Evolutionary conservation across 2,888 invertebrate genomes (phyloP), one percentile per base, ranked within the genome.

Genomic region (Machimus rusticus): DNA sequence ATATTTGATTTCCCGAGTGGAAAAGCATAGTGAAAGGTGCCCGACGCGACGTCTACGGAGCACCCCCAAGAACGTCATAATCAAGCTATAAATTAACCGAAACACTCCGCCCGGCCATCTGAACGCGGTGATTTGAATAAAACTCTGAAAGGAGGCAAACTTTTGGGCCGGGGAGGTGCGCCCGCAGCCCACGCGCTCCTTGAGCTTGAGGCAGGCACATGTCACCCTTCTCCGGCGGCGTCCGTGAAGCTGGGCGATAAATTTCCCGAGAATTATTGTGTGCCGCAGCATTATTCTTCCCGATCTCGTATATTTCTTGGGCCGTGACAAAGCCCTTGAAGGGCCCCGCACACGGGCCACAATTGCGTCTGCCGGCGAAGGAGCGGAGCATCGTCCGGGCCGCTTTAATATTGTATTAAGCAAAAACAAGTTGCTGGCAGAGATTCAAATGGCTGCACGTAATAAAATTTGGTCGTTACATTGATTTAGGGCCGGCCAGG

Each of bases 361-460:
- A 43, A 78, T 78, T 46, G 78, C 23, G 46, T 39, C 23, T n/a
- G 46, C 46, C 78, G 43, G 43, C 43, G 14, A 4, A 9, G 43
- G 43, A 12, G 43, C 34, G 2, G 43, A 12, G 43, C 43, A 16
- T 16, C 12, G 19, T 8, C 19, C n/a, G 39, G 37, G 39, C n/a
- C 12, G 23, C 78, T 78, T 78, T 78, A 78, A 78, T 78, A 78
- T 46, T 39, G 46, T 78, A 78, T 46, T 39, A 43, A 46, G 28
- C 78, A 78, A 78, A 46, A 78, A 78, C 78, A 78, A 39, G 78
- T 43, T 23, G 78, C 78, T 78, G 78, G 78, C 78, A 78, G 39
- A 78, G 78, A 78, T 78, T 78, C 78, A 78, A 78, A 78, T 78
- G 78, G 43, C 23, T 78, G 19, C 78, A 43, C 39, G 78, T 78